Base-by-base conservation (phyloP, 1,140 invertebrate species). In the Sitodiplosis mosellana region DNA sequence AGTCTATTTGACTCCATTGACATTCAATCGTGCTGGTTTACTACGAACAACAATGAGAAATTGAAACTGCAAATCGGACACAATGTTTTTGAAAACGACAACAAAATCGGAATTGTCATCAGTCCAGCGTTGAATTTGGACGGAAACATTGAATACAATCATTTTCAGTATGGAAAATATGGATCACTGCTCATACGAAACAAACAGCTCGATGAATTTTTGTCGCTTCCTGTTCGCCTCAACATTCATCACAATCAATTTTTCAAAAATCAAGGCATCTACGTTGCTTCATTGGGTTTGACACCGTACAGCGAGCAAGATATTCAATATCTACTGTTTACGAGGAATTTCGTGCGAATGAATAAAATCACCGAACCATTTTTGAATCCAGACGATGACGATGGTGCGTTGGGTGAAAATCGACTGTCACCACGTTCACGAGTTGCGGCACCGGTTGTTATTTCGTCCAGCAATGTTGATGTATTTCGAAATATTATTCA, bases 321-420 rank as follows among this genome's bases (percentile, higher is more conserved):
- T 49, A 57, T 73, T 8, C 92, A 97, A 58, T 76, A 74, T 37
- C 61, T 95, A 22, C 56, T 86, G 5, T 93, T 96, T 55, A 89
- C 87, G 0, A 78, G 83, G 55, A 98, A 98, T 62, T 85, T 82
- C 60, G 70, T 99, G 0, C 69, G 77, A 49, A 74, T 84, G 19
- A 99, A 99, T 67, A 74, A 70, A 50, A 84, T 96, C 3, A 70
- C 71, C n/a, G 88, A 97, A 64, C 80, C 88, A 0, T 96, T 87
- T 61, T 76, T 81, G 45, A 72, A 73, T 2, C 58, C 72, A 3
- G 73, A 80, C 49, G 67, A 71, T 0, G 69, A 74, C 19, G 8
- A 78, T 72, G 60, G 62, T 12, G 53, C 46, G 14, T 55, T 60
- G 33, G 62, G 62, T 0, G 56, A 59, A 0, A 60, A 60, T 0